These are phyloP conservation scores for Galeruca laticollis DNA, from an alignment of 2,888 invertebrate genomes.

Conservation along the genomic window DNA sequence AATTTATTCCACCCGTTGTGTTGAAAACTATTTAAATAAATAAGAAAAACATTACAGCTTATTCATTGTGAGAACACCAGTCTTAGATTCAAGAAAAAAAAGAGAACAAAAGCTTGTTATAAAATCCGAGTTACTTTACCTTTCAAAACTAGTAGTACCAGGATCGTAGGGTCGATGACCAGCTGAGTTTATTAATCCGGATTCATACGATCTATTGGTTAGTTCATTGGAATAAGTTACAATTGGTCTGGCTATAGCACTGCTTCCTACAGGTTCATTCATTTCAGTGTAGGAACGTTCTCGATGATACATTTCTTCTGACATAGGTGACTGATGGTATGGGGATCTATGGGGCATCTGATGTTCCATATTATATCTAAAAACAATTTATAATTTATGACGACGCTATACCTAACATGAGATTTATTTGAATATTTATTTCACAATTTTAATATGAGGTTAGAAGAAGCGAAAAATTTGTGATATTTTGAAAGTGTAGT, in stretches of 20 bases:
- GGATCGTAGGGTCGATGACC: conserved; percentile 73
- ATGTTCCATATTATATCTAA: conserved; percentile 69
- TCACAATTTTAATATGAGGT: no score
- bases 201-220: conserved; percentile 67
- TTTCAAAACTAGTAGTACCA: conserved; percentile 56
- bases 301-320: conserved; percentile 68
- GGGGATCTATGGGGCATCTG: conserved; percentile 69
- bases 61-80: no score
- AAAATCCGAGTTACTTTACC: conserved; percentile 45
- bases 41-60: no score
- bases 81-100: no score
- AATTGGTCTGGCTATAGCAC: conserved; percentile 69
- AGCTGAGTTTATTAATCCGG: conserved; percentile 67
- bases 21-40: no score
- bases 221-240: conserved; percentile 73
- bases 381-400: background rate
- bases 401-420: no score
- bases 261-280: conserved; percentile 71
- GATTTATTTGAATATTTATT: no score
- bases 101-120: no score
- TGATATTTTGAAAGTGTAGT: no score
- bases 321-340: conserved; percentile 76
- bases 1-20: no score
- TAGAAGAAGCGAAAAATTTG: no score
- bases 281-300: conserved; percentile 73